A percentile compares a stretch with the other conserved stretches of the same genome.
Conservation (phyloP, 1,140 invertebrate genomes). For the Wiebesia pumilae region DNA sequence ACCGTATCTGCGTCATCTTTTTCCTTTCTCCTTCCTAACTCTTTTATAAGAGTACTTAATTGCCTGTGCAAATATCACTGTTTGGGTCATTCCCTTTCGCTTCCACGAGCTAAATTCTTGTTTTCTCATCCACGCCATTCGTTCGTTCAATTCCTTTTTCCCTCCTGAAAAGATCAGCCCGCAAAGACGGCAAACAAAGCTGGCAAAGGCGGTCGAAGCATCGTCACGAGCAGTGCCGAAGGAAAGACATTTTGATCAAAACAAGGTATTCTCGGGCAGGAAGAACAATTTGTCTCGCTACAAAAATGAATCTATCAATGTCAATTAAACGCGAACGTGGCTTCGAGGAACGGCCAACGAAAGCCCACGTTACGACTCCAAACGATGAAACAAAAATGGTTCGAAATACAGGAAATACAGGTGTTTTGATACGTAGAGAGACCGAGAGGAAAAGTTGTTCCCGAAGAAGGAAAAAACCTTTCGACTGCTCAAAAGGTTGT, state of each 20-base stretch:
- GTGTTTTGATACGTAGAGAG: background rate
- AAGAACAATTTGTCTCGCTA: slow-evolving; percentile 2
- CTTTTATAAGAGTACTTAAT: background rate
- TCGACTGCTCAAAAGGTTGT: background rate
- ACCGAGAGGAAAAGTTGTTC: background rate
- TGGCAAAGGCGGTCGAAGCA: background rate
- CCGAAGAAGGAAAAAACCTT: no score
- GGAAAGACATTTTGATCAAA: slow-evolving; percentile 4
- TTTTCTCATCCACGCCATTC: background rate
- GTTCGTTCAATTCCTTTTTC: background rate
- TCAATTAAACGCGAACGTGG: background rate
- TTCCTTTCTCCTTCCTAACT: no score
- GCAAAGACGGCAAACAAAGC: background rate
- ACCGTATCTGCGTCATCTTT: background rate
- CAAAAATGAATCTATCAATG: slow-evolving; percentile 7
- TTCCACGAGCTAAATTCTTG: background rate
- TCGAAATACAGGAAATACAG: background rate
- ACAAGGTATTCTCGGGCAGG: background rate
- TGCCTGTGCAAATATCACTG: background rate
- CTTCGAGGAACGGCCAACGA: background rate
- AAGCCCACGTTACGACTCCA: no score
- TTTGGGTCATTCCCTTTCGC: background rate
- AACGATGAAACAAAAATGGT: background rate
- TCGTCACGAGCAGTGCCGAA: background rate
- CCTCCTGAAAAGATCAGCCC: background rate